Conservation (phyloP, 2,888 invertebrate genomes). For the Loripinus fragilis region DNA sequence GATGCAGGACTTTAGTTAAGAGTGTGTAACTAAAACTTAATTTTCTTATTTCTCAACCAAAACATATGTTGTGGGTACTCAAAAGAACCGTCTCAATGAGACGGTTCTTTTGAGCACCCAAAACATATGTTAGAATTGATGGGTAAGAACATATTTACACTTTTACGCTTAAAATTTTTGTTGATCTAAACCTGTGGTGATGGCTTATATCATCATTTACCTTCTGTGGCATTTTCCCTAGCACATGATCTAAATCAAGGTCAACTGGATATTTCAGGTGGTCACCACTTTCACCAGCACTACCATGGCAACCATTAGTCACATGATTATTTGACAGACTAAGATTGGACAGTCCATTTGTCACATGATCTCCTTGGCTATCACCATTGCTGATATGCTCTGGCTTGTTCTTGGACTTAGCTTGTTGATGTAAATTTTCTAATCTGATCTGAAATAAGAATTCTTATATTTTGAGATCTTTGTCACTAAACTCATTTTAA, state of each 20-base stretch:
- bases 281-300: conserved; percentile 34
- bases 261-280: conserved; percentile 88
- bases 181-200: too few species aligned
- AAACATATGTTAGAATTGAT: too few species aligned
- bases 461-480: too few species aligned
- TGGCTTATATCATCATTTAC: conserved; percentile 79
- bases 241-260: conserved; percentile 93
- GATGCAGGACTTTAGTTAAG: too few species aligned
- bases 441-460: conserved; percentile 71
- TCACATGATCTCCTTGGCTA: conserved; percentile 10
- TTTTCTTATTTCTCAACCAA: too few species aligned
- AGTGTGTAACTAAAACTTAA: too few species aligned
- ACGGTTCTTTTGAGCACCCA: too few species aligned
- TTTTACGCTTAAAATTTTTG: too few species aligned
- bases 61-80: too few species aligned
- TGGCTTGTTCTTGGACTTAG: conserved; percentile 6
- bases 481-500: too few species aligned
- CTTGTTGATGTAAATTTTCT: conserved; percentile 64
- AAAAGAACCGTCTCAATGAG: too few species aligned
- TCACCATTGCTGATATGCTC: conserved; percentile 20
- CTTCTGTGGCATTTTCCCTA: conserved; percentile 94
- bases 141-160: too few species aligned
- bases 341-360: conserved; percentile 13
- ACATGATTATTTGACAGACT: conserved; percentile 15
- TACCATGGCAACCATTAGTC: conserved; percentile 36